Evolutionary conservation across 2,113 vertebrate genomes (phyloP), one percentile per base, ranked within the genome.

Genomic region (Cyanoramphus novaezelandiae): DNA sequence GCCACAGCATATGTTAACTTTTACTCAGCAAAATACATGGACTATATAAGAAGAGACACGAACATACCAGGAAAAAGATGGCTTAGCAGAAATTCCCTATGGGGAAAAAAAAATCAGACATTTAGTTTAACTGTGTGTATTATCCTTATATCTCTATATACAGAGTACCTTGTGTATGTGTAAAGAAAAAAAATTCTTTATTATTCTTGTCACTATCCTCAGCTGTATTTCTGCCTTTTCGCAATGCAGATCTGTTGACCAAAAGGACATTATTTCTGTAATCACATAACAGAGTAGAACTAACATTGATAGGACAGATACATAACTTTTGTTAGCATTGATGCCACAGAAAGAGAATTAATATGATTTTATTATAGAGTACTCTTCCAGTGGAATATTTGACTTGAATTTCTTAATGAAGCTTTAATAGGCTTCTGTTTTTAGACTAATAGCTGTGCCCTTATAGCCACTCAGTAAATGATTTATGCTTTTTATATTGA

Each of bases 361-460:
- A 15, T 82, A 44, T 57, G 24, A 65, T 88, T 94, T 90, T 69
- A 67, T 88, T 86, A 49, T 18, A 65, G 39, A 76, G 16, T 87
- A 76, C 29, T 64, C 44, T 72, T 93, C 39, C 35, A 91, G 21
- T 84, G 37, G 69, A 93, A 70, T 74, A 88, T 90, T 81, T 86
- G 41, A 70, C 63, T 92, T 83, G 15, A 86, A 39, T 87, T 92
- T 86, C 35, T 47, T 92, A 89, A 95, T 57, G 43, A 88, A 86
- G 29, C 11, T 81, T 84, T 91, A 92, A 72, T 87, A 91, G 31
- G 14, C 64, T 84, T 91, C 83, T 92, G 44, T 1, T 96, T 85
- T 92, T 82, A 92, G 57, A 82, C 33, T 91, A 95, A 86, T 68
- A 89, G 27, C 35, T 79, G 24, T 89, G 47, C 72, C 80, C 35